Evolutionary conservation across 2,113 vertebrate species (phyloP), one percentile per base, ranked within the genome.

Genomic region (Sakesphorus luctuosus): DNA sequence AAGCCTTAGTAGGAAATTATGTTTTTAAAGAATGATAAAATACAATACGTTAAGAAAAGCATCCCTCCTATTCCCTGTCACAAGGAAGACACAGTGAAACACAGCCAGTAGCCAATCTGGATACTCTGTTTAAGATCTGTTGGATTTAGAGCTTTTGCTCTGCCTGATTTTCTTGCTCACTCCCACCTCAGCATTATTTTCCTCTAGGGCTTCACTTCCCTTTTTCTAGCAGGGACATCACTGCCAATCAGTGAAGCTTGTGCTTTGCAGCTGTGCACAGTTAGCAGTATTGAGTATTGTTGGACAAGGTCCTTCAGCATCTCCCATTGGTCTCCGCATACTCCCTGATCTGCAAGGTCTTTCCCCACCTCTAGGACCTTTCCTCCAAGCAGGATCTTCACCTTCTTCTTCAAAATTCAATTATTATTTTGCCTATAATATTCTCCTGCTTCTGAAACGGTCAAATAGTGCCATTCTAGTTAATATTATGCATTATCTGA

Each of bases 391-490:
- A 44, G 19, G 31, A 35, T 36, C 20, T 43, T 83, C 36, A 40
- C 13, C 21, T 61, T 65, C 55, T 68, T 40, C 28, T 35, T 67
- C 11, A 17, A 43, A 25, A 19, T 18, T 47, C n/a, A 44, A 38
- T 21, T 38, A 35, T 35, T 58, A 58, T 68, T 68, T 67, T 44
- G 9, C 43, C 21, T 73, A 20, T 7, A 74, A 28, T 9, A 13
- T 29, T 35, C 14, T 40, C 53, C 43, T 62, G 44, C 40, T 56
- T 1, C 0, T 44, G 62, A 55, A 79, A 82, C 0, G 0, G 65
- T 71, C 56, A 87, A 40, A 69, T 19, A 7, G 9, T 28, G 10
- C 8, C 25, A 10, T 56, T 79, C 17, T 25, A 19, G 46, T 50
- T 25, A 36, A 46, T 43, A 17, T 16, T 79, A 50, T 52, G 17